Evolutionary conservation across 1,140 invertebrate genomes (phyloP).

Genomic region (Lucilia cuprina): DNA sequence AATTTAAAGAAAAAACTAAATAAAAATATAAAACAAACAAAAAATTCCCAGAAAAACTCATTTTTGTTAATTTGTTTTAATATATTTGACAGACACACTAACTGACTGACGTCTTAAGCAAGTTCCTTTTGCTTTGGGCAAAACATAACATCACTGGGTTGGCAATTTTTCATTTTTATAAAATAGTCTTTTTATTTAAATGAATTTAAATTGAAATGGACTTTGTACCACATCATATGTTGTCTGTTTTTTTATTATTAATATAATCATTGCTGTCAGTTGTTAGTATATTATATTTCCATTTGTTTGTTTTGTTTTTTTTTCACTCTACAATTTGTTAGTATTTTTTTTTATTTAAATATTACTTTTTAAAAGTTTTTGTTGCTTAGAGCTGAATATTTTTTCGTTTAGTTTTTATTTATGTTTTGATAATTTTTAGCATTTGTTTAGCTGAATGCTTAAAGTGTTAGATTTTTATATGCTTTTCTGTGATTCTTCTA

Average conservation of each 20-base stretch:
- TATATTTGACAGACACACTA: neutral
- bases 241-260: conserved; percentile 21
- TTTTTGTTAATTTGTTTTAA: neutral
- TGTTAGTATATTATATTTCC: conserved; percentile 1
- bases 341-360: conserved; percentile 8
- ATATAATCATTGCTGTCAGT: conserved; percentile 30
- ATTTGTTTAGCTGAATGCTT: neutral
- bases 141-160: too few relatives aligned
- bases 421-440: neutral
- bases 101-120: neutral
- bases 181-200: conserved; percentile 29
- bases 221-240: conserved; percentile 29
- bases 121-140: neutral
- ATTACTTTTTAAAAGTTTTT: too few relatives aligned
- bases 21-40: too few relatives aligned
- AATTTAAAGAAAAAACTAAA: too few relatives aligned
- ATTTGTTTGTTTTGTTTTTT: neutral
- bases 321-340: neutral
- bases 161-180: neutral
- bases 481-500: neutral
- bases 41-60: too few relatives aligned
- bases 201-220: conserved; percentile 38
- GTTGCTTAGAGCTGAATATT: neutral
- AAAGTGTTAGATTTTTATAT: neutral
- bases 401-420: neutral